These are phyloP conservation scores for Ostrea denselamellosa DNA, from an alignment of 1,140 invertebrate species.

Conservation along the genomic window DNA sequence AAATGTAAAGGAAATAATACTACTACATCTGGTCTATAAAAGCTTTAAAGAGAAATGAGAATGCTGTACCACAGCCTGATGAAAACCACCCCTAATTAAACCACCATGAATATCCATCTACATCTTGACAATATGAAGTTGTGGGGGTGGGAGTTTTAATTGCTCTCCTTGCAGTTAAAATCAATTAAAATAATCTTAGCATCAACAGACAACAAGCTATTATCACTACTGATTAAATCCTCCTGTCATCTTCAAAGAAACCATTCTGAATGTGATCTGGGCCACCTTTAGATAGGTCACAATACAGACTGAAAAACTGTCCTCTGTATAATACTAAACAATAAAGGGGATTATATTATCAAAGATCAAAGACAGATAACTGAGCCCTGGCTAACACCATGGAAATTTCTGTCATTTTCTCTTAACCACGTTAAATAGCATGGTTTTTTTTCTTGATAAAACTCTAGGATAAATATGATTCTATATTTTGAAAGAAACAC, in stretches of 20 bases:
- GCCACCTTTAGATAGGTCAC: not conserved
- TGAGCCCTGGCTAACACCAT: constrained; percentile 1
- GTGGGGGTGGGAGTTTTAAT: constrained; percentile 15
- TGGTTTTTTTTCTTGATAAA: too few relatives aligned
- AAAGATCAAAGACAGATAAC: not conserved
- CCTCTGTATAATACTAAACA: not conserved
- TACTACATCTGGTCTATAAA: too few relatives aligned
- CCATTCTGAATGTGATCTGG: not conserved
- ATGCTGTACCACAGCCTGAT: not conserved
- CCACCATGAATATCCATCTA: not conserved
- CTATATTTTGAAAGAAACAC: too few relatives aligned
- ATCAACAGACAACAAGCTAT: constrained; percentile 28
- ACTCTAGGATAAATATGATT: too few relatives aligned
- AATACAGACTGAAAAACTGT: not conserved
- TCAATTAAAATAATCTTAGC: constrained; percentile 15
- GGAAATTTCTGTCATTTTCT: not conserved
- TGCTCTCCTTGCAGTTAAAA: constrained; percentile 13
- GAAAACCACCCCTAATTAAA: not conserved
- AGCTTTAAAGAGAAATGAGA: too few relatives aligned
- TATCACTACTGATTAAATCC: constrained; percentile 1
- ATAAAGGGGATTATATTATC: not conserved
- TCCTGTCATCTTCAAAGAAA: constrained; percentile 11
- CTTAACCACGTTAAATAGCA: not conserved
- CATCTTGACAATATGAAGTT: not conserved
- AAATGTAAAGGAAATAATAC: too few relatives aligned